phyloP scores from a whole-genome alignment of 2,888 invertebrate genomes.

The Heliconius cydno region DNA sequence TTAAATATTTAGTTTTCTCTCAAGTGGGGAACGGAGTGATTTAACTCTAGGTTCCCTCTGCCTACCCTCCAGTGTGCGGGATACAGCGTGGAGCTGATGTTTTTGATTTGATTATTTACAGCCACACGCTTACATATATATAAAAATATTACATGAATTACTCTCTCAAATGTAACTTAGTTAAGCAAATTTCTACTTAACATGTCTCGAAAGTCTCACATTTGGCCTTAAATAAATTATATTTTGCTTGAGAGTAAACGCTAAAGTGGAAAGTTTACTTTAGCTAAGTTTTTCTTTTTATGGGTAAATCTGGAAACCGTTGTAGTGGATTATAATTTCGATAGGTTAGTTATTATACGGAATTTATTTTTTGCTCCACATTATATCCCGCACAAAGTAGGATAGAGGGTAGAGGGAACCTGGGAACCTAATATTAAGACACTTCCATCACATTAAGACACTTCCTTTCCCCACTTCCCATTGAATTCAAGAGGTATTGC shows the following conservation, averaged over 20 bases:
- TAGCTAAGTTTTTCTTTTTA: background rate
- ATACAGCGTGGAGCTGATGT: too few species aligned
- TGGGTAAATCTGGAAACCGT: background rate
- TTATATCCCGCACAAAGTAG: background rate
- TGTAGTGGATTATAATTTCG: background rate
- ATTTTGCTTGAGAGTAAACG: background rate
- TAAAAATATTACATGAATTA: background rate
- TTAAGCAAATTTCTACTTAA: background rate
- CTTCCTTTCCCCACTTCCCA: background rate
- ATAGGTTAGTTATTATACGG: background rate
- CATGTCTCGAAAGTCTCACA: slow-evolving; percentile 4
- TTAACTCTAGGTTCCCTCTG: too few species aligned
- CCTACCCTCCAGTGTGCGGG: too few species aligned
- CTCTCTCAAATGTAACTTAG: background rate
- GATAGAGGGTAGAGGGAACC: background rate
- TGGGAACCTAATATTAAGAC: background rate
- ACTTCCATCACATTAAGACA: background rate
- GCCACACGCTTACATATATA: too few species aligned
- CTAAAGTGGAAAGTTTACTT: slow-evolving; percentile 15
- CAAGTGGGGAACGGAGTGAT: too few species aligned
- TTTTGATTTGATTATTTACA: too few species aligned
- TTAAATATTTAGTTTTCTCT: too few species aligned
- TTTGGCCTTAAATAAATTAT: slow-evolving; percentile 12
- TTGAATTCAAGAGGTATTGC: background rate
- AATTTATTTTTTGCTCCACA: background rate